Evolutionary conservation across 2,797 vertebrate species (phyloP).

Genomic region (Poeciliopsis turneri): DNA sequence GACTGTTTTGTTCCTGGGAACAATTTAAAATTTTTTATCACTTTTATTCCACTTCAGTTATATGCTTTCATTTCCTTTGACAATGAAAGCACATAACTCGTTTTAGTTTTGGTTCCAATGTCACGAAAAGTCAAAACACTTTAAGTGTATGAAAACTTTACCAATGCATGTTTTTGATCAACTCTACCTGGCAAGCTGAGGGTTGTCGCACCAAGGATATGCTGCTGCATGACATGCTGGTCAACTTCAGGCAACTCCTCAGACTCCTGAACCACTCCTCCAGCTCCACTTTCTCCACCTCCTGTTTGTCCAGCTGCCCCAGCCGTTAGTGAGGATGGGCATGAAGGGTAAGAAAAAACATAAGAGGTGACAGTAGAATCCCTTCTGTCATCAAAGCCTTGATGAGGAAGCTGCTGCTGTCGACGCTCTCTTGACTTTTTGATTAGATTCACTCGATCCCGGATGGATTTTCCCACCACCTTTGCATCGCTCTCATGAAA

Average conservation of each 20-base stretch:
- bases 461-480: conserved; percentile 93
- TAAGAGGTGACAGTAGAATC: conserved; percentile 77
- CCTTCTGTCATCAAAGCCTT: conserved; percentile 78
- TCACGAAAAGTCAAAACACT: background rate
- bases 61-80: background rate
- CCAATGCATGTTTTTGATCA: background rate
- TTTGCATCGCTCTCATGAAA: conserved; percentile 97
- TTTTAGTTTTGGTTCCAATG: background rate
- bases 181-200: conserved; percentile 76
- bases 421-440: conserved; percentile 89
- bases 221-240: conserved; percentile 84
- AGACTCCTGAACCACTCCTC: conserved; percentile 71
- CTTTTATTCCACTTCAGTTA: background rate
- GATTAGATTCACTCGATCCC: conserved; percentile 89
- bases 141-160: conserved; percentile 6
- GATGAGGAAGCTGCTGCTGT: conserved; percentile 76
- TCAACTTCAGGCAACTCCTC: conserved; percentile 88
- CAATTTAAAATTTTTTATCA: background rate
- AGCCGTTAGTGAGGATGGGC: conserved; percentile 67
- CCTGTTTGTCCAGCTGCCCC: conserved; percentile 47
- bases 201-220: conserved; percentile 69
- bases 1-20: background rate
- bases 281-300: conserved; percentile 37
- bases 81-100: background rate
- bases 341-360: conserved; percentile 68